These are phyloP conservation scores for Ophioderma brevispina DNA, from an alignment of 35 echinoderm and acorn worm genomes.

Conservation along the genomic window DNA sequence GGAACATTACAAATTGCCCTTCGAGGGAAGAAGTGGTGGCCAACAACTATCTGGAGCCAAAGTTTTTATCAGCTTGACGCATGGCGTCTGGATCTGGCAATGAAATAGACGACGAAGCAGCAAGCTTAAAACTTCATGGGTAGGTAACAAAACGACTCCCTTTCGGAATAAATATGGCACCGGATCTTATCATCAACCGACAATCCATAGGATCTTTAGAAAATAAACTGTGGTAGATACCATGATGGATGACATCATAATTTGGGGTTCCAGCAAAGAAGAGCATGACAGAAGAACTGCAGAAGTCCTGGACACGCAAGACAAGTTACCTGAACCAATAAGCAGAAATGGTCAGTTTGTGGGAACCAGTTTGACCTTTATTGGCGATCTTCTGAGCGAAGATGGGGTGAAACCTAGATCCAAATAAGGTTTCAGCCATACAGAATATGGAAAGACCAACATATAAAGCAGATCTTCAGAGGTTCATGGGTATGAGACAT, in stretches of 20 bases:
- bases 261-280: slow-evolving; percentile 42
- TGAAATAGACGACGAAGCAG: slow-evolving; percentile 9
- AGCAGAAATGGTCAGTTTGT: slow-evolving; percentile 26
- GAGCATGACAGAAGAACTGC: slow-evolving; percentile 48
- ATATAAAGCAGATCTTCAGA: slow-evolving; percentile 30
- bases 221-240: slow-evolving; percentile 41
- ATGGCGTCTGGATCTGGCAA: slow-evolving; percentile 45
- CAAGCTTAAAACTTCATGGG: slow-evolving; percentile 6
- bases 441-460: not conserved
- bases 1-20: slow-evolving; percentile 57
- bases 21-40: slow-evolving; percentile 32
- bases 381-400: slow-evolving; percentile 13
- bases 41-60: not conserved
- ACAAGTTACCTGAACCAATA: slow-evolving; percentile 37
- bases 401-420: no score
- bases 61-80: no score
- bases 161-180: slow-evolving; percentile 39
- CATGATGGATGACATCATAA: slow-evolving; percentile 54
- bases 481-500: slow-evolving; percentile 72
- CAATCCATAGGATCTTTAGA: slow-evolving; percentile 40
- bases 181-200: slow-evolving; percentile 51
- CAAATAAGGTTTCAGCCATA: slow-evolving; percentile 31
- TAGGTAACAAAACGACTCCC: slow-evolving; percentile 35
- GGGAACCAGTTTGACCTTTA: slow-evolving; percentile 6
- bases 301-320: slow-evolving; percentile 30